These are phyloP conservation scores for Tonatia bakeri DNA, from an alignment of 2,113 vertebrate species.

Conservation along the genomic window DNA sequence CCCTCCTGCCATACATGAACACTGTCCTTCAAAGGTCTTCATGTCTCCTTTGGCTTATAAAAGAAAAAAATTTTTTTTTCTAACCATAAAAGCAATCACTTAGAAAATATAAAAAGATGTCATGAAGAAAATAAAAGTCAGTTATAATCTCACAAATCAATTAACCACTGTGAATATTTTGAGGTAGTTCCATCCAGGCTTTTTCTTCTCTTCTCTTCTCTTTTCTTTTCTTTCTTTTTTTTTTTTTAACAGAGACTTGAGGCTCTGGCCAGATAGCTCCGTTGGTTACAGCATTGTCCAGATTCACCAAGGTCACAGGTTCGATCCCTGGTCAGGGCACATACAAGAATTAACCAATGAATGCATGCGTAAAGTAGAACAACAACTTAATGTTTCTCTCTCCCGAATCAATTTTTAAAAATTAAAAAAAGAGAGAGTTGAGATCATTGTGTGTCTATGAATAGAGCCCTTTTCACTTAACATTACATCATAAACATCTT, in stretches of 20 bases:
- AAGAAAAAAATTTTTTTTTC: not conserved
- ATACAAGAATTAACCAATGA: too few relatives aligned
- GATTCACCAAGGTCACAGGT: too few relatives aligned
- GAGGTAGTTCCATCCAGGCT: not conserved
- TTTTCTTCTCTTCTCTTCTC: too few relatives aligned
- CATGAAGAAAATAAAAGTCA: not conserved
- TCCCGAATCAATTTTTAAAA: too few relatives aligned
- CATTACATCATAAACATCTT: not conserved
- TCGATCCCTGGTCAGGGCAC: too few relatives aligned
- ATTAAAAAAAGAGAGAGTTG: not conserved
- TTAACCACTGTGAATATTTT: not conserved
- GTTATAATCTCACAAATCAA: not conserved
- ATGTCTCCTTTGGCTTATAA: not conserved
- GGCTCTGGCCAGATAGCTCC: not conserved
- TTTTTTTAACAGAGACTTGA: not conserved
- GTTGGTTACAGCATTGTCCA: too few relatives aligned
- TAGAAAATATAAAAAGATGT: not conserved
- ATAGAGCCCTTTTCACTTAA: not conserved
- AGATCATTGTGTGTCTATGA: slow-evolving; percentile 1
- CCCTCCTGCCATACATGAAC: not conserved
- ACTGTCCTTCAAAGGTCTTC: not conserved
- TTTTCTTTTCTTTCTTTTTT: not conserved
- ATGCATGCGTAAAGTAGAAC: too few relatives aligned
- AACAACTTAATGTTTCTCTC: too few relatives aligned
- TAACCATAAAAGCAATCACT: not conserved